Conservation (phyloP, 2,113 vertebrate genomes). For the Malurus alboscapulatus region DNA sequence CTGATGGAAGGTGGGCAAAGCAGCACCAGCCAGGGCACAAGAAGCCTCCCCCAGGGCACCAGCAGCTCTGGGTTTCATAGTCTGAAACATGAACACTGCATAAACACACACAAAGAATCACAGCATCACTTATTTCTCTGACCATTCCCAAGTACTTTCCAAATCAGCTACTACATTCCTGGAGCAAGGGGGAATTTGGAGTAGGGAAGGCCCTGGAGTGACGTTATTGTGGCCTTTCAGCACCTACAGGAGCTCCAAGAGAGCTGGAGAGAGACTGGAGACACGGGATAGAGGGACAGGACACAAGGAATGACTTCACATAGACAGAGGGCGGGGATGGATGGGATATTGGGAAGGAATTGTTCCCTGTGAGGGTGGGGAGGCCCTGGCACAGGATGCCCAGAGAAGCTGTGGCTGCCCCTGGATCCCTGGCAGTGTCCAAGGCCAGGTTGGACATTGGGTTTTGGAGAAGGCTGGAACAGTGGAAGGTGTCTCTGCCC, state of each 20-base stretch:
- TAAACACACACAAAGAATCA: not conserved
- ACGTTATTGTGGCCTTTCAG: not conserved
- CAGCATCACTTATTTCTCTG: not conserved
- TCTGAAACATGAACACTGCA: not conserved
- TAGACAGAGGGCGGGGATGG: not conserved
- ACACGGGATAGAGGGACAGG: not conserved
- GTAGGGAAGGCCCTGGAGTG: not conserved
- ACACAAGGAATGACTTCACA: not conserved
- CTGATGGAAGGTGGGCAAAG: not conserved
- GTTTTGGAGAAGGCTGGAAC: fast-evolving
- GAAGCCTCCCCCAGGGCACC: not conserved
- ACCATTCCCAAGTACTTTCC: not conserved
- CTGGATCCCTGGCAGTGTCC: not conserved
- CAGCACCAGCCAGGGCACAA: not conserved
- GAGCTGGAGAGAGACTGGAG: not conserved
- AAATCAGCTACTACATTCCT: not conserved
- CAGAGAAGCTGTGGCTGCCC: not conserved
- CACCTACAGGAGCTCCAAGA: not conserved
- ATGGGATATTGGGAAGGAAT: not conserved
- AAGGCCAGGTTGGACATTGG: fast-evolving
- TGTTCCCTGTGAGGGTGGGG: fast-evolving
- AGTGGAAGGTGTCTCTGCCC: not conserved
- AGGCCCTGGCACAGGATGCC: not conserved
- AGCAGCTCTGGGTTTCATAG: not conserved
- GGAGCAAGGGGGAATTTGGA: not conserved